Conservation (phyloP, 2,888 invertebrate genomes). For the Alsophila aescularia region DNA sequence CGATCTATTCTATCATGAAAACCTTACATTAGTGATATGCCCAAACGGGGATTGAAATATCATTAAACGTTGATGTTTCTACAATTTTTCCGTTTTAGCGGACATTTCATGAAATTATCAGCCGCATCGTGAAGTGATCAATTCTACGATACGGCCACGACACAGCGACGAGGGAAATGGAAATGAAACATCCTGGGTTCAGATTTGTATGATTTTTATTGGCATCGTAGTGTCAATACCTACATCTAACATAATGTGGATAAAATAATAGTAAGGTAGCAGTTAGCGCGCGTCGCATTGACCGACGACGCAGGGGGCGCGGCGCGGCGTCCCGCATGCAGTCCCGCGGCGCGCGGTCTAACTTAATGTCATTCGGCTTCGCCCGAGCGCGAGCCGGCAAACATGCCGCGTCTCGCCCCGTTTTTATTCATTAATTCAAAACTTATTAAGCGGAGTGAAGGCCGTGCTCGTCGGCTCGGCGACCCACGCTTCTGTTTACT, state of each 20-base stretch:
- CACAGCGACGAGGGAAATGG: neutral
- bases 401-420: neutral
- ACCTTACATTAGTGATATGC: no score
- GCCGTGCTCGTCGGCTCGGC: neutral
- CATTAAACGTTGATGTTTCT: no score
- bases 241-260: conserved; percentile 44
- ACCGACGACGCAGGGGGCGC: neutral
- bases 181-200: conserved; percentile 25
- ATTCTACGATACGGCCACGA: no score
- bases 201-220: conserved; percentile 62
- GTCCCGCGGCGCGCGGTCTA: neutral
- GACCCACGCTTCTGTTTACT: conserved; percentile 29
- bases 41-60: no score
- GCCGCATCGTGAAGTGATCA: no score
- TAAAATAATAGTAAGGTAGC: conserved; percentile 37
- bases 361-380: conserved; percentile 2
- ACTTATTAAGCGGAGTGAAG: neutral
- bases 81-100: no score
- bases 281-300: conserved; percentile 43
- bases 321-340: no score
- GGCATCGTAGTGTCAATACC: conserved; percentile 62
- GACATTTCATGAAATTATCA: no score
- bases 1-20: no score
- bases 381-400: neutral
- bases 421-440: neutral